A percentile compares a stretch with the other conserved stretches of the same genome.
Evolutionary conservation across 1,140 invertebrate genomes (phyloP).

Genomic region (Aplysia californica): DNA sequence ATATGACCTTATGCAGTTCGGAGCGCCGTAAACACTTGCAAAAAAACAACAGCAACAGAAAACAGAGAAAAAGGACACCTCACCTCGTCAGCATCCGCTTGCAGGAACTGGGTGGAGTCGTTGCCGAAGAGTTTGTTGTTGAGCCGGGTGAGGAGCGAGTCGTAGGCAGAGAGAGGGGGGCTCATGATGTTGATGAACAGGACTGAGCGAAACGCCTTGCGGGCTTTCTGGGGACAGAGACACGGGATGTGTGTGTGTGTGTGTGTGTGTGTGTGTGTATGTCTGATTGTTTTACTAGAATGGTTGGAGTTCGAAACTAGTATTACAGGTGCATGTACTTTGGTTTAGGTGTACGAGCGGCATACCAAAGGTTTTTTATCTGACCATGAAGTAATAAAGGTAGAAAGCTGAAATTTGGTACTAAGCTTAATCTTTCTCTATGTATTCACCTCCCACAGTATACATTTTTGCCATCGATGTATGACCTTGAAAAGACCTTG

Average conservation of each 20-base stretch:
- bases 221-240: conserved; percentile 3
- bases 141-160: background rate
- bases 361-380: too few species aligned
- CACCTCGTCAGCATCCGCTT: background rate
- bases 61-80: background rate
- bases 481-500: too few species aligned
- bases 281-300: background rate
- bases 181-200: conserved; percentile 15
- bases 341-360: background rate
- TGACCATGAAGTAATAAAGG: too few species aligned
- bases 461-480: too few species aligned
- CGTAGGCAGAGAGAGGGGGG: background rate
- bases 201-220: conserved; percentile 9
- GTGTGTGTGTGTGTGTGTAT: background rate
- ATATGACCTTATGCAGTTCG: too few species aligned
- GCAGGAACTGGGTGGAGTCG: background rate
- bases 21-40: too few species aligned
- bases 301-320: background rate
- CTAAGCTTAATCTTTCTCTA: too few species aligned
- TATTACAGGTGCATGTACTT: background rate
- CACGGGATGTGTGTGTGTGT: too few species aligned
- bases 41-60: too few species aligned
- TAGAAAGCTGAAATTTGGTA: too few species aligned
- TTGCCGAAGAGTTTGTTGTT: conserved; percentile 11
- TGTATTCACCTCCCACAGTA: too few species aligned